Percentiles rank a stretch among this genome's conserved stretches.
These are phyloP conservation scores for Sciurus vulgaris DNA, from an alignment of 2,797 vertebrate species.

Conservation along the genomic window DNA sequence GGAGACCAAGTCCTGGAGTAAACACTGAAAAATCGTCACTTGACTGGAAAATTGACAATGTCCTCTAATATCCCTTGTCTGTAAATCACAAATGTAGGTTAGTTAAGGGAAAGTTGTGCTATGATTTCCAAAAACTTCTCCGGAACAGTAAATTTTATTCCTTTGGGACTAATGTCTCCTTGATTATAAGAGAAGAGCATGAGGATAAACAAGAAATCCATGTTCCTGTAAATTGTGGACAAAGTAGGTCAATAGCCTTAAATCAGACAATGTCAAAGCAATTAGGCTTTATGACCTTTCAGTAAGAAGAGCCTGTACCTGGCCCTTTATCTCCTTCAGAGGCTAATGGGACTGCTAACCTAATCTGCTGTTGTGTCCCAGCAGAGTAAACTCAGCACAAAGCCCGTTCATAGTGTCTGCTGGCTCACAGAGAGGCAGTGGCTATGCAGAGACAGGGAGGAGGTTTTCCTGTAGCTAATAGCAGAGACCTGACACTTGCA, in stretches of 20 bases:
- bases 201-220: neutral
- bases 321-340: neutral
- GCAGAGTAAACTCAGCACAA: neutral
- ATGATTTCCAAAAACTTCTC: slow-evolving; percentile 36
- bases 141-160: neutral
- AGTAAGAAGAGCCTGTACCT: slow-evolving; percentile 1
- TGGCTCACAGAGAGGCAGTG: neutral
- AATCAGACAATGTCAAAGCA: neutral
- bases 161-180: neutral
- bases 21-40: neutral
- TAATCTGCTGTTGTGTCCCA: neutral
- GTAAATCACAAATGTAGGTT: slow-evolving; percentile 37
- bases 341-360: neutral
- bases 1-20: neutral
- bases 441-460: neutral
- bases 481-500: neutral
- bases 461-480: neutral
- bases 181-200: neutral
- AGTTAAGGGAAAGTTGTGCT: neutral
- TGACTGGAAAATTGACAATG: neutral
- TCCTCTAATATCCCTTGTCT: neutral
- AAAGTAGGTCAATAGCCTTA: neutral
- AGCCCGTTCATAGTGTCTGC: neutral
- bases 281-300: neutral
- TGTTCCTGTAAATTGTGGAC: neutral